Base-by-base conservation (phyloP, 2,113 vertebrate species). In the Spheniscus mendiculus region DNA sequence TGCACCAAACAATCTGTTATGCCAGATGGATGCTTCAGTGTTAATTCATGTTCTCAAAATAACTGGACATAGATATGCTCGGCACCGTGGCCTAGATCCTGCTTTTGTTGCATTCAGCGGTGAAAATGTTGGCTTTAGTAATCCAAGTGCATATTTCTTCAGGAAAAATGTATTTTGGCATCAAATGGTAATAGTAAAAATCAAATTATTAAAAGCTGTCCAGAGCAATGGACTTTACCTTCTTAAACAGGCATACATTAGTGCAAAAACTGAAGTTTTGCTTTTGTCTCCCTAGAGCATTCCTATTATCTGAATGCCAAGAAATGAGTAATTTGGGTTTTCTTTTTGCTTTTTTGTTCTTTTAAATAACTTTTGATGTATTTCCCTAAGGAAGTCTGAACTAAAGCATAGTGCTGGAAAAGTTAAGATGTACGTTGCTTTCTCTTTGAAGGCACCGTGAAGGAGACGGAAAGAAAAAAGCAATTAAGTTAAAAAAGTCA, bases 1-100 rank as follows among this genome's bases (percentile, higher is more conserved):
- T 89, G 83, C 94, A 95, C 72, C 83, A 89, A 89, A 86, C 91
- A 91, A 82, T 94, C 95, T 97, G 89, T 84, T 91, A 7, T 74
- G 87, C 93, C 93, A 95, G 96, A 94, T 96, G 96, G 94, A 96
- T 91, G 61, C 72, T 82, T 96, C 89, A 59, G 6, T 78, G 72
- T 91, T 95, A 89, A 93, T 95, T 96, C 92, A 44, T 87, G 69
- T 91, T 83, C 77, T 89, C 36, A 66, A n/a, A 94, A 96, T 96
- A 96, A 67, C 89, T 91, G 95, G 91, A 95, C 89, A 47, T 53
- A 50, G 89, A 83, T 90, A 49, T 5, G 27, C 69, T 83, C 8
- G 0, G 36, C 45, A 15, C 45, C 26, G 6, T 7, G 14, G 67
- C 83, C 77, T 87, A 40, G 58, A 84, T 92, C 87, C 55, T 62